These are phyloP conservation scores for Liopterus haemorrhoidalis DNA, from an alignment of 2,888 invertebrate genomes.

Conservation along the genomic window DNA sequence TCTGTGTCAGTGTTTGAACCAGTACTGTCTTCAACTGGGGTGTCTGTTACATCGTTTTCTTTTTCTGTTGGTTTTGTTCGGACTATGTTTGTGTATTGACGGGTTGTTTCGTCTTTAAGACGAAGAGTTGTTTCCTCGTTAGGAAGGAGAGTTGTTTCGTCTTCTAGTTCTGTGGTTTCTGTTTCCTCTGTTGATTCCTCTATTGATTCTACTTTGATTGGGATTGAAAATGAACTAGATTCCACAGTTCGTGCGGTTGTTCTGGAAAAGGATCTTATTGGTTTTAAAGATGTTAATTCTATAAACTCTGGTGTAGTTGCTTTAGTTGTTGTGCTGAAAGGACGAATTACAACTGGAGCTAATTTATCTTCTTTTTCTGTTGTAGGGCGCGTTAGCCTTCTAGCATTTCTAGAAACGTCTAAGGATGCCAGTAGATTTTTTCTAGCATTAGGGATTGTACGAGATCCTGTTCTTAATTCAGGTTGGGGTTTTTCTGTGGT, in stretches of 20 bases:
- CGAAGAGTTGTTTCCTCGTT: conserved; percentile 10
- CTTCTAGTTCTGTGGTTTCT: conserved; percentile 4
- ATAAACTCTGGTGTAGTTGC: too few species aligned
- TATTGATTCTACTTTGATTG: neutral
- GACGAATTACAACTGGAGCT: too few species aligned
- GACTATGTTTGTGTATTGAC: too few species aligned
- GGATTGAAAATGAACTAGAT: too few species aligned
- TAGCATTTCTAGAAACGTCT: too few species aligned
- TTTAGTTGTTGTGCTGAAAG: too few species aligned
- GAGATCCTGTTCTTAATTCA: conserved; percentile 27
- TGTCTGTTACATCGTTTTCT: conserved; percentile 8
- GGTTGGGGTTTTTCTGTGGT: conserved; percentile 33
- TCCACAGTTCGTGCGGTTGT: too few species aligned
- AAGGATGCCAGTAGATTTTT: too few species aligned
- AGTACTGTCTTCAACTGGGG: conserved; percentile 9
- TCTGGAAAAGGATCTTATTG: too few species aligned
- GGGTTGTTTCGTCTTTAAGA: too few species aligned
- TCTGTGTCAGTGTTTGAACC: conserved; percentile 16
- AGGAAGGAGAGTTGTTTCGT: conserved; percentile 7
- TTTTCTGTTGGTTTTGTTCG: too few species aligned
- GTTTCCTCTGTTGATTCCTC: conserved; percentile 9
- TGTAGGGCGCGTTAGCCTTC: conserved; percentile 24
- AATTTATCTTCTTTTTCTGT: conserved; percentile 1
- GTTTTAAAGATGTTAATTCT: too few species aligned
- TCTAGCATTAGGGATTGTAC: conserved; percentile 29